Evolutionary conservation across 2,113 vertebrate genomes (phyloP), one percentile per base, ranked within the genome.

Genomic region (Eulacestoma nigropectus): DNA sequence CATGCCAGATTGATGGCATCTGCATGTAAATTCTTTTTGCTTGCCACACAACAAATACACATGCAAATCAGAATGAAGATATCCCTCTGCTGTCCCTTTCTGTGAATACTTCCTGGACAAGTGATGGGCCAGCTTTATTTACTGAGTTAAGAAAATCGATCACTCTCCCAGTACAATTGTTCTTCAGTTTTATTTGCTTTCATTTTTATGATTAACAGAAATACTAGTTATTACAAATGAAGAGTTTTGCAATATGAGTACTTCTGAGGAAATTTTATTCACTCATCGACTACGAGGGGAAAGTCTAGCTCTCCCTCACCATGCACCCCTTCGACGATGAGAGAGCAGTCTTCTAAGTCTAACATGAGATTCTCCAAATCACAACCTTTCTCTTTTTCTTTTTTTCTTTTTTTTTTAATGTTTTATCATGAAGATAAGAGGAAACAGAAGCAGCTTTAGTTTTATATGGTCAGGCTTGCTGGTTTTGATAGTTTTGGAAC

Each of bases 401-500:
- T 15, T 7, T 35, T 7, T 18, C 35, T 32, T 29, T 7, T 27
- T 49, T 30, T 32, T 6, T 19, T 27, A 10, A 19, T 16, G 7
- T 41, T 90, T 85, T 80, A 18, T 30, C 70, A 83, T 39, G 39
- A 74, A 83, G 33, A 53, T 26, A 63, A 44, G 64, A 87, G 67
- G 78, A 79, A 73, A 29, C n/a, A 83, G 83, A 89, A 91, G 59
- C 49, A 74, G 85, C 67, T 85, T 74, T 77, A 46, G 23, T 76
- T 92, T 94, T 64, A 20, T 42, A 55, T 6, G 80, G 72, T 30
- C 73, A 67, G 74, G 75, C 78, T 80, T 56, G 64, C 87, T 90
- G 90, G 39, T n/a, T 95, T 91, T 86, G 94, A 67, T 94, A 63
- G 81, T 62, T 92, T 91, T 77, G 60, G 84, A 93, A 65, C 21